phyloP scores from a whole-genome alignment of 2,797 vertebrate genomes.

The Rhinoraja longicauda region DNA sequence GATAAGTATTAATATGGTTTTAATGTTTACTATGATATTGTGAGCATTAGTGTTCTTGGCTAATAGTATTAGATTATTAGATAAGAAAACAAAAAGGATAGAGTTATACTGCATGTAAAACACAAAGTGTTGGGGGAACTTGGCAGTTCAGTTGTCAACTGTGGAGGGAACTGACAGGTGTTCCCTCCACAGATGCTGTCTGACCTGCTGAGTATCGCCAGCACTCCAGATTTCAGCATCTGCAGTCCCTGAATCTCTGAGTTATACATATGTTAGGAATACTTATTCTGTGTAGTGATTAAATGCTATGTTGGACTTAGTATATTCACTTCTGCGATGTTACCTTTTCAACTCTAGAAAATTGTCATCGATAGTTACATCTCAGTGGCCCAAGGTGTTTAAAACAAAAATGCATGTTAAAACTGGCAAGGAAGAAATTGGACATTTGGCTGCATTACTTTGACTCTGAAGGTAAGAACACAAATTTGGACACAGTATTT shows the following conservation, averaged over 20 bases:
- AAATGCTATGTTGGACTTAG: background rate
- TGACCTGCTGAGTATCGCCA: too few relatives aligned
- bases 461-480: background rate
- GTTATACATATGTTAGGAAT: background rate
- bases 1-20: background rate
- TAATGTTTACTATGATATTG: background rate
- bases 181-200: too few relatives aligned
- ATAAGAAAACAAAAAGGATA: too few relatives aligned
- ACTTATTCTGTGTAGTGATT: background rate
- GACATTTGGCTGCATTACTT: background rate
- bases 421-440: background rate
- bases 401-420: too few relatives aligned
- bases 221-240: too few relatives aligned
- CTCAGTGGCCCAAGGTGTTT: background rate
- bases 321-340: background rate
- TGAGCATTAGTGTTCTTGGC: background rate
- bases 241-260: too few relatives aligned
- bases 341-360: background rate
- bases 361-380: background rate
- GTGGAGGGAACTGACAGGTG: too few relatives aligned
- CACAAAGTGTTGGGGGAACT: too few relatives aligned
- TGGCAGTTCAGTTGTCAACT: too few relatives aligned
- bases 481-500: too few relatives aligned
- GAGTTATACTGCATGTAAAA: too few relatives aligned
- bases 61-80: too few relatives aligned